A percentile compares a stretch with the other conserved stretches of the same genome.
Conservation (phyloP, 2,113 vertebrate species). For the Ptyas mucosa region DNA sequence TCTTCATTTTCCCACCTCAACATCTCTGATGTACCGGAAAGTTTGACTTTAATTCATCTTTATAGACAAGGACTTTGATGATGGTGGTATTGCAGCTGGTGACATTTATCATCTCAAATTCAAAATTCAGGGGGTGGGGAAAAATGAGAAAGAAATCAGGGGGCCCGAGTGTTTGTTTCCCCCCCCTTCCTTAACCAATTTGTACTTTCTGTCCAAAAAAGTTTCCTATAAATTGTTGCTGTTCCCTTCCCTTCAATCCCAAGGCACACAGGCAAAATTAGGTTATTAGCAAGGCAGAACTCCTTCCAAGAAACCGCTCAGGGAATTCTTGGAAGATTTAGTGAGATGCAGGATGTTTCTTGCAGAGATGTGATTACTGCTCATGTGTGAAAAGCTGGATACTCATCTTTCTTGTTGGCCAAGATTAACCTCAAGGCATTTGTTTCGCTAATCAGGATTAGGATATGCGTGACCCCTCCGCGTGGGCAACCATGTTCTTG, state of each 20-base stretch:
- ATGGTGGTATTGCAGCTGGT: background rate
- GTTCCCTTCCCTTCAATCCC: background rate
- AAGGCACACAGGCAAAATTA: background rate
- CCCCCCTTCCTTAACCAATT: fast-evolving
- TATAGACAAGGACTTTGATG: background rate
- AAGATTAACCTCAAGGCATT: background rate
- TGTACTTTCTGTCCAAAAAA: background rate
- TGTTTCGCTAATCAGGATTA: background rate
- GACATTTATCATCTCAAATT: background rate
- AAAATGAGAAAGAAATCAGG: background rate
- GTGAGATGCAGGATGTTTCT: background rate
- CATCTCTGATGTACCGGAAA: background rate
- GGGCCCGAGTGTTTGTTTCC: background rate
- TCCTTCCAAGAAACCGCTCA: background rate
- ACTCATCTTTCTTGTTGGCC: background rate
- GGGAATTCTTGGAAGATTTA: background rate
- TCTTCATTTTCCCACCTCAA: background rate
- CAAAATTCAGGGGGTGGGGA: background rate
- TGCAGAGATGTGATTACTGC: background rate
- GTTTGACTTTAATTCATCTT: background rate
- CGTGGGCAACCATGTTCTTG: background rate
- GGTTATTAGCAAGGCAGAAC: background rate
- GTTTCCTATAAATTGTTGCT: background rate
- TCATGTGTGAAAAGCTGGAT: background rate
- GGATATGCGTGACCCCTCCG: background rate